A percentile compares a stretch with the other conserved stretches of the same genome.
These are phyloP conservation scores for Platysteira castanea DNA, from an alignment of 2,113 vertebrate genomes.

Conservation along the genomic window DNA sequence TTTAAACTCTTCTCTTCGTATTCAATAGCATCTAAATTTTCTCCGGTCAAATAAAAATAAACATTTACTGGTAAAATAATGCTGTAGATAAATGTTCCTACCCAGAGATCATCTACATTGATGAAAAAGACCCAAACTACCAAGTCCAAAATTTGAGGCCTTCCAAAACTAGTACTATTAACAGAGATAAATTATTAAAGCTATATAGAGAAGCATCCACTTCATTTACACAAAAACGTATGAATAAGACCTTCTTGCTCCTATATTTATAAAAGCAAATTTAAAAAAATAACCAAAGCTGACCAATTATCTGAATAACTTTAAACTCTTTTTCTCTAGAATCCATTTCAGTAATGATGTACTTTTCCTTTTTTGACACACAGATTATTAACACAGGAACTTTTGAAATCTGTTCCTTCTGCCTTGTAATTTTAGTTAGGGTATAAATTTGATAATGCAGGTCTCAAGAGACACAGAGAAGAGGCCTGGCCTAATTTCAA, in stretches of 20 bases:
- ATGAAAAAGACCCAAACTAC: neutral
- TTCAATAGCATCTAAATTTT: neutral
- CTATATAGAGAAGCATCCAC: neutral
- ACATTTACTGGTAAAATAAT: neutral
- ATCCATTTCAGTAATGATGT: neutral
- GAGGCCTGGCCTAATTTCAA: neutral
- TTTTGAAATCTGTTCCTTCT: neutral
- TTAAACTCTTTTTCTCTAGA: neutral
- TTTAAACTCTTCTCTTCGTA: neutral
- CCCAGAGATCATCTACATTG: neutral
- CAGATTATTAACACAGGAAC: neutral
- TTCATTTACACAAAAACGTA: neutral
- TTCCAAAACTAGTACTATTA: neutral
- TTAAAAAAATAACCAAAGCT: rapidly evolving
- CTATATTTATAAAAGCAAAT: neutral
- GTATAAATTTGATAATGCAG: neutral
- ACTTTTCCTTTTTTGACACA: neutral
- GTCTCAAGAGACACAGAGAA: neutral
- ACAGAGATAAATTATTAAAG: neutral
- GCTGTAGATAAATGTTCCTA: neutral
- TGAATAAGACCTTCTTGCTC: neutral
- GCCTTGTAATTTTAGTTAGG: neutral
- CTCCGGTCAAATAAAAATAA: neutral
- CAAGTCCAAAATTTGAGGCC: neutral
- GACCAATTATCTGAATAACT: neutral